Conservation (phyloP, 2,888 invertebrate genomes). For the Cantharis flavilabris region DNA sequence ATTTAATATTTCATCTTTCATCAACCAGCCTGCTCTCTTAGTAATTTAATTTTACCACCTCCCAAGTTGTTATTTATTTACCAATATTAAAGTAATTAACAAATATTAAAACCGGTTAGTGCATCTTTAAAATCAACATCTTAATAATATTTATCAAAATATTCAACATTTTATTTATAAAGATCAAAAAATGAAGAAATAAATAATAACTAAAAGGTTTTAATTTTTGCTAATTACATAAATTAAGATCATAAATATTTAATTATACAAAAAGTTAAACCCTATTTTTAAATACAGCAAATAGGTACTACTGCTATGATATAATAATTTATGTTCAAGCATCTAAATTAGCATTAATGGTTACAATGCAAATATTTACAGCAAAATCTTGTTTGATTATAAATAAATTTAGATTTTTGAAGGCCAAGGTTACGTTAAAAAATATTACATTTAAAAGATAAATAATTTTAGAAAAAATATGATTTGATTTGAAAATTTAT, state of each 20-base stretch:
- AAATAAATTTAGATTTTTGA: not conserved
- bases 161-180: not conserved
- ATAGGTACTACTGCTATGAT: not conserved
- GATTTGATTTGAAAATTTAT: not conserved
- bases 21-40: not conserved
- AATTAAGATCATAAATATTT: not conserved
- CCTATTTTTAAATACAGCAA: not conserved
- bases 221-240: not conserved
- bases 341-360: not conserved
- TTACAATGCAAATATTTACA: not conserved
- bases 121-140: not conserved
- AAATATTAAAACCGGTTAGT: not conserved
- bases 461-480: not conserved
- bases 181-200: not conserved
- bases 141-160: not conserved
- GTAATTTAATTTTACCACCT: not conserved
- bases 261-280: not conserved
- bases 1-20: not conserved
- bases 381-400: not conserved
- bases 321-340: not conserved
- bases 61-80: not conserved
- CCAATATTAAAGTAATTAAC: not conserved
- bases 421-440: not conserved
- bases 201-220: not conserved
- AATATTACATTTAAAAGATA: not conserved